A percentile compares a stretch with the other conserved stretches of the same genome.
Conservation (phyloP, 2,797 vertebrate genomes). For the Phrynocephalus vlangalii region DNA sequence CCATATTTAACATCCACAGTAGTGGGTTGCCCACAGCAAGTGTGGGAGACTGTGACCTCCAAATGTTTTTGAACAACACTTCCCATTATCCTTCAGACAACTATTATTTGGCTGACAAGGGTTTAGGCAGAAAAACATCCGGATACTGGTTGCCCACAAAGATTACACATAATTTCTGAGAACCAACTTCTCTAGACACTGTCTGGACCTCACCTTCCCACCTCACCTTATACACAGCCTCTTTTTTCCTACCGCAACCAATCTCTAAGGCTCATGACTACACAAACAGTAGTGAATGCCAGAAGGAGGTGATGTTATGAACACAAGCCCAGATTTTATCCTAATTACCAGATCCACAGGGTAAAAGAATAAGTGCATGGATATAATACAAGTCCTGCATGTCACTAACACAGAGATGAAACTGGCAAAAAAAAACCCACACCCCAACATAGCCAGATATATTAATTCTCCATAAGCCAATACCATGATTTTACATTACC, state of each 20-base stretch:
- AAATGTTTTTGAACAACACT: too few species aligned
- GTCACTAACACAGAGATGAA: not conserved
- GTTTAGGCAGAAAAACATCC: too few species aligned
- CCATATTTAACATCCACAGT: not conserved
- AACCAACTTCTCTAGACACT: not conserved
- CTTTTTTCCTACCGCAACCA: not conserved
- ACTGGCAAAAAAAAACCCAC: not conserved
- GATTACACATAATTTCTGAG: not conserved
- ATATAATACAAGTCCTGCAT: not conserved
- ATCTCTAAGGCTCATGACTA: not conserved
- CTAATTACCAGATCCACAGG: not conserved
- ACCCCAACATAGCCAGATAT: too few species aligned
- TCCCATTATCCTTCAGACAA: too few species aligned
- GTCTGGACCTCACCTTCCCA: not conserved
- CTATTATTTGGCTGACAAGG: too few species aligned
- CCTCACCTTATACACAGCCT: not conserved
- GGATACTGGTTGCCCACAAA: not conserved
- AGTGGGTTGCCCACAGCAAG: not conserved
- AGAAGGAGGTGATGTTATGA: not conserved
- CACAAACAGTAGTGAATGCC: not conserved
- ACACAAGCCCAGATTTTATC: not conserved
- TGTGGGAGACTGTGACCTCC: not conserved
- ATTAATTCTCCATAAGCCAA: not conserved
- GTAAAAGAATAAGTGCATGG: not conserved
- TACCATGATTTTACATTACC: slow-evolving; percentile 77